Percentiles rank a stretch among this genome's conserved stretches.
phyloP scores from a whole-genome alignment of 1,140 invertebrate genomes.

The Cotesia glomerata region DNA sequence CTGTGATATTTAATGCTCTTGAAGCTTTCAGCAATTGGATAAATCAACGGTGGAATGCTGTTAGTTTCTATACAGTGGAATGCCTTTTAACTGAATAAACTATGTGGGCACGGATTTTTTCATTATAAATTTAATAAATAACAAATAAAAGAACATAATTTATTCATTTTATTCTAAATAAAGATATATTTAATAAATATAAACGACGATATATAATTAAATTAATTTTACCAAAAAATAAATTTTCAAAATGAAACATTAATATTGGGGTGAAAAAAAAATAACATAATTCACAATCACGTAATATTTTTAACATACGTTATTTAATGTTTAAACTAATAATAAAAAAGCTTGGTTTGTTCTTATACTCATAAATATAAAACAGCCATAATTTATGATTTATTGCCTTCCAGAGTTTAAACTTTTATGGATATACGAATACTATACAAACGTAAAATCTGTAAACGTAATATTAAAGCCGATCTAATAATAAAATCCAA shows the following conservation, averaged over 20 bases:
- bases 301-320: background rate
- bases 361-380: background rate
- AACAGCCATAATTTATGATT: background rate
- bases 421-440: background rate
- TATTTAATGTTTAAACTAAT: background rate
- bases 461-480: background rate
- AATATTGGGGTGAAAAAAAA: background rate
- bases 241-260: too few species aligned
- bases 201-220: too few species aligned
- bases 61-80: background rate
- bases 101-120: too few species aligned
- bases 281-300: conserved; percentile 6
- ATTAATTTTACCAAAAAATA: too few species aligned
- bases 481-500: background rate
- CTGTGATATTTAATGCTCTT: conserved; percentile 26
- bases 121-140: too few species aligned
- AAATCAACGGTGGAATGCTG: conserved; percentile 20
- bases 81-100: background rate
- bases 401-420: background rate
- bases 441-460: background rate
- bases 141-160: too few species aligned
- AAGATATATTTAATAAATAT: too few species aligned
- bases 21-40: conserved; percentile 23
- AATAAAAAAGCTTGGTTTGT: background rate
- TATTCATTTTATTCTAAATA: too few species aligned